Evolutionary conservation across 2,113 vertebrate species (phyloP).

Genomic region (Meleagris gallopavo): DNA sequence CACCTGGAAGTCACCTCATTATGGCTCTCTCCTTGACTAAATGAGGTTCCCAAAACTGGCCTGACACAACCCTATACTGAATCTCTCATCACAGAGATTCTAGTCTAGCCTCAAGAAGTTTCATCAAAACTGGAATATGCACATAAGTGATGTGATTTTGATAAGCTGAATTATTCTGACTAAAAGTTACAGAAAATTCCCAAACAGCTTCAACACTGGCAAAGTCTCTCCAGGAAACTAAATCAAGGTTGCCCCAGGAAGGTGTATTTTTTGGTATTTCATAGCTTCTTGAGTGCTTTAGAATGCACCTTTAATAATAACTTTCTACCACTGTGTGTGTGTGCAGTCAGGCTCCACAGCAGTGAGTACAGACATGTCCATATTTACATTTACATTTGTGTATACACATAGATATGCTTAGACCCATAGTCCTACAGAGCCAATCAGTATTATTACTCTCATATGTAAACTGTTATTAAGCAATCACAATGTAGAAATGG

Average conservation of each 20-base stretch:
- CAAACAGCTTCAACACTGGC: not conserved
- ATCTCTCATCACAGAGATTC: not conserved
- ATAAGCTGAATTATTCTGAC: not conserved
- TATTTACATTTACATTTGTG: not conserved
- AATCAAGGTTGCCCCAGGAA: not conserved
- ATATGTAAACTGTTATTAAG: not conserved
- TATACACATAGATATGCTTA: not conserved
- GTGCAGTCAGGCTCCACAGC: not conserved
- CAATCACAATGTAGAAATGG: not conserved
- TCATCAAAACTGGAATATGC: not conserved
- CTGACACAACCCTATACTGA: not conserved
- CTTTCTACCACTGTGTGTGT: not conserved
- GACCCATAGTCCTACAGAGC: rapidly evolving
- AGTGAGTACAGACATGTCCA: rapidly evolving
- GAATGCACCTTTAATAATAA: not conserved
- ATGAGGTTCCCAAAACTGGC: not conserved
- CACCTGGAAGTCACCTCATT: not conserved
- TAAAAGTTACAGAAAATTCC: not conserved
- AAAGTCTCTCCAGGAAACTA: not conserved
- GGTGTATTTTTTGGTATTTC: not conserved
- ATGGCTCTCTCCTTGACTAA: not conserved
- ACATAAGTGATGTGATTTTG: not conserved
- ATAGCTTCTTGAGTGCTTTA: not conserved
- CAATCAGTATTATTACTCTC: not conserved
- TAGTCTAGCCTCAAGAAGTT: not conserved